Evolutionary conservation across 2,888 invertebrate species (phyloP), one percentile per base, ranked within the genome.

Genomic region (Trichopria drosophilae): DNA sequence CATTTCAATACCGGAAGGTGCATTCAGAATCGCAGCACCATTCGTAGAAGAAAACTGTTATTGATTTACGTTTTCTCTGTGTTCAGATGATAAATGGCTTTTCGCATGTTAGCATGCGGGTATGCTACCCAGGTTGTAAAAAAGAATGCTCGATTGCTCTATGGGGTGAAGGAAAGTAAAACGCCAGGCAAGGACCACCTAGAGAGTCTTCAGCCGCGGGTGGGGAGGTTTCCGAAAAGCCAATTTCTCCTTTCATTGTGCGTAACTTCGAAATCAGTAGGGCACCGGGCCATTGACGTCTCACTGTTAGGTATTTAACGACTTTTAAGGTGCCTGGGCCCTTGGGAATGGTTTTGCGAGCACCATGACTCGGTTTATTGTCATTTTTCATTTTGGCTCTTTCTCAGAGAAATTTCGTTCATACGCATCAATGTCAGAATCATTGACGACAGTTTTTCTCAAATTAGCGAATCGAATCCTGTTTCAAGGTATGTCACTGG

Each of bases 241-340:
- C 70, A 68, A 71, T 71, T 69, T 65, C 67, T 64, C 53, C 51
- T 60, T 58, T 57, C 55, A 68, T 71, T 73, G 69, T 73, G 57
- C 61, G 64, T 70, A 67, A 69, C 67, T 69, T 69, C 67, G 63
- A 66, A 69, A 70, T 70, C 71, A 71, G 69, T 60, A 63, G 51
- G 56, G 57, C 64, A n/a, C n/a, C 19, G 15, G 6, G 15, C 19
- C 15, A 26, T 16, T n/a, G 6, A 12, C 64, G 67, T 67, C 71
- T 71, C 71, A 69, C 67, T 61, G 63, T 48, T 56, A 54, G 63
- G 65, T 64, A 64, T 73, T 71, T 68, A 71, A 72, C 68, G 67
- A 64, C 66, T 64, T 67, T 71, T 65, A 65, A 65, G 61, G 48
- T 53, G 16, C 32, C 49, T 53, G 45, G 39, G 39, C 47, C 53